These are phyloP conservation scores for Nasonia giraulti DNA, from an alignment of 1,140 invertebrate species.

Conservation along the genomic window DNA sequence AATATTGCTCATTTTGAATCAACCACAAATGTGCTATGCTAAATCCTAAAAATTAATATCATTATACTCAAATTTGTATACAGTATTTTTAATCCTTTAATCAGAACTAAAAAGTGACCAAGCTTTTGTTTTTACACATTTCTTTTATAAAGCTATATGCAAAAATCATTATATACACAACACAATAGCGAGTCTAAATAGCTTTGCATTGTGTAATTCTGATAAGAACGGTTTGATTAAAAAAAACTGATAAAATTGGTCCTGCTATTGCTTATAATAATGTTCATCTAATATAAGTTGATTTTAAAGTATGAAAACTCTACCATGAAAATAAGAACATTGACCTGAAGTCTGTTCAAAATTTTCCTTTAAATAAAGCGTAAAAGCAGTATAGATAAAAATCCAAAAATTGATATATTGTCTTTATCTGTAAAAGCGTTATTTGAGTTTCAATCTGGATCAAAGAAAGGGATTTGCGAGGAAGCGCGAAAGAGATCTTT, in stretches of 20 bases:
- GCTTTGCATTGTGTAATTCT: too few species aligned
- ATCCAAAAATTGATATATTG: neutral
- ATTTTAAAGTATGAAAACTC: neutral
- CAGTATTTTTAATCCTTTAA: neutral
- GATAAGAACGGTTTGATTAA: neutral
- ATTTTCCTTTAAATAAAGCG: neutral
- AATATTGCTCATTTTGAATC: neutral
- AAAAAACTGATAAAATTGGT: neutral
- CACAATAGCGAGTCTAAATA: too few species aligned
- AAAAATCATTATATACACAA: too few species aligned
- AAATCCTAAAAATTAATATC: neutral
- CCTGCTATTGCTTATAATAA: neutral
- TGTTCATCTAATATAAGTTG: neutral
- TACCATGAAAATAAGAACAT: neutral
- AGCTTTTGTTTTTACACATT: neutral
- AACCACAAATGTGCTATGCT: neutral
- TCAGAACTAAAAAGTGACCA: neutral
- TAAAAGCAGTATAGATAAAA: slow-evolving; percentile 7
- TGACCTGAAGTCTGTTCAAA: neutral
- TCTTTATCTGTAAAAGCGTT: neutral
- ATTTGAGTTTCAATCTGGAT: neutral
- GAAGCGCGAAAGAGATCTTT: too few species aligned
- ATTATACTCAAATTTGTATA: too few species aligned
- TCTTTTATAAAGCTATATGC: neutral
- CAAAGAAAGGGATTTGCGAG: neutral